A percentile compares a stretch with the other conserved stretches of the same genome.
phyloP scores from a whole-genome alignment of 2,888 invertebrate species.

The Alviniconcha strummeri region DNA sequence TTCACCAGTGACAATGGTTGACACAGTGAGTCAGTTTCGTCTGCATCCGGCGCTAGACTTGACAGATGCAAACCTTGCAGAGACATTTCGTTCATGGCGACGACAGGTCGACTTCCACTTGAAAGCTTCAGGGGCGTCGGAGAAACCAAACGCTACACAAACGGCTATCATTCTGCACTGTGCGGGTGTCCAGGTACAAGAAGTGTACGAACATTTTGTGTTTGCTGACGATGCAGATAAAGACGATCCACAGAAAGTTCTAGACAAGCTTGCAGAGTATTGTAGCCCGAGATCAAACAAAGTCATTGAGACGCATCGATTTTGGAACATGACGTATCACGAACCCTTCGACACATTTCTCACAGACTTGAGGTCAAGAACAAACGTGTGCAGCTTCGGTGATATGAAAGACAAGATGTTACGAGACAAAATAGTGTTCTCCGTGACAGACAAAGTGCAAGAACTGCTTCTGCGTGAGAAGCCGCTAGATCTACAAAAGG shows the following conservation, averaged over 20 bases:
- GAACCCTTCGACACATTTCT: slow-evolving; percentile 3
- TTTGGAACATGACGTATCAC: not conserved
- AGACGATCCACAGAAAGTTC: no score
- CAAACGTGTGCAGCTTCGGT: not conserved
- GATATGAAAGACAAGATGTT: no score
- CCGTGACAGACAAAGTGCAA: not conserved
- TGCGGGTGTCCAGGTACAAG: no score
- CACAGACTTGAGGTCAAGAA: not conserved
- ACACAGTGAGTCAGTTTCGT: not conserved
- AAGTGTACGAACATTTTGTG: no score
- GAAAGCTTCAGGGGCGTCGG: not conserved
- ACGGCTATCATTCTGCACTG: no score
- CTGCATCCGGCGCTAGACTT: not conserved
- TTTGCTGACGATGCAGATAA: no score
- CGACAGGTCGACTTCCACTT: not conserved
- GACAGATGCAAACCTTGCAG: not conserved
- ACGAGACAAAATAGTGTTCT: no score
- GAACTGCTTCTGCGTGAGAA: not conserved
- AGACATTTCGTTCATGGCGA: not conserved
- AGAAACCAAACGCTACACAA: not conserved
- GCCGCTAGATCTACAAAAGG: no score
- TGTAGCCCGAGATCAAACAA: not conserved
- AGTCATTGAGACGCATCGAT: not conserved
- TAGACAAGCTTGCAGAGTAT: no score
- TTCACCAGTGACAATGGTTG: no score